Conservation (phyloP, 2,797 vertebrate species). For the Cryptoblepharus egeriae region DNA sequence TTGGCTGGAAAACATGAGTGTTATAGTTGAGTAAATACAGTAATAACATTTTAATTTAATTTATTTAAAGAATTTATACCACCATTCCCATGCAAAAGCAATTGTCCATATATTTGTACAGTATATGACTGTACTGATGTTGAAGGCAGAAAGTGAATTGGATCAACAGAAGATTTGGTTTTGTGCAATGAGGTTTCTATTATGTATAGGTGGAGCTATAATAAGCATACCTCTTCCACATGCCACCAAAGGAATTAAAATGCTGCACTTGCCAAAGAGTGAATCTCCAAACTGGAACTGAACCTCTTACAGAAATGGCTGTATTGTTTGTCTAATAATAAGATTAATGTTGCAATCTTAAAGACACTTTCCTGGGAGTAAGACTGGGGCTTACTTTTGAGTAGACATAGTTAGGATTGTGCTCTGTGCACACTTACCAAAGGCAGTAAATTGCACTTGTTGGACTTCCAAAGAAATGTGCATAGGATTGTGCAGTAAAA, state of each 20-base stretch:
- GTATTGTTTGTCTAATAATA: too few species aligned
- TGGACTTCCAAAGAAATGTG: conserved; percentile 3
- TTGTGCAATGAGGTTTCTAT: background rate
- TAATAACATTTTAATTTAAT: background rate
- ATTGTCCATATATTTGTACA: too few species aligned
- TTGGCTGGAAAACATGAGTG: too few species aligned
- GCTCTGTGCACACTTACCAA: background rate
- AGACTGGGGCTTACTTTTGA: too few species aligned
- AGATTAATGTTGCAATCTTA: background rate
- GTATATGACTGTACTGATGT: background rate
- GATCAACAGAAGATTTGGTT: background rate
- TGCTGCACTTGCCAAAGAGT: background rate
- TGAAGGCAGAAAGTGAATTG: background rate
- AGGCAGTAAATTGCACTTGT: background rate
- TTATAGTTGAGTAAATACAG: too few species aligned
- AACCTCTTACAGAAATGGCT: too few species aligned
- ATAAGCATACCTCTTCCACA: background rate
- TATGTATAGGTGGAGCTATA: background rate
- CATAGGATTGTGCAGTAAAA: background rate
- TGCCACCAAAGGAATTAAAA: background rate
- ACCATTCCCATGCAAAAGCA: too few species aligned
- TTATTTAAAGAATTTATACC: too few species aligned
- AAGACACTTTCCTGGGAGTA: too few species aligned
- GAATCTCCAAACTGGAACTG: background rate
- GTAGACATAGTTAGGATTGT: too few species aligned